Conservation (phyloP, 2,888 invertebrate genomes). For the Clostera curtula region DNA sequence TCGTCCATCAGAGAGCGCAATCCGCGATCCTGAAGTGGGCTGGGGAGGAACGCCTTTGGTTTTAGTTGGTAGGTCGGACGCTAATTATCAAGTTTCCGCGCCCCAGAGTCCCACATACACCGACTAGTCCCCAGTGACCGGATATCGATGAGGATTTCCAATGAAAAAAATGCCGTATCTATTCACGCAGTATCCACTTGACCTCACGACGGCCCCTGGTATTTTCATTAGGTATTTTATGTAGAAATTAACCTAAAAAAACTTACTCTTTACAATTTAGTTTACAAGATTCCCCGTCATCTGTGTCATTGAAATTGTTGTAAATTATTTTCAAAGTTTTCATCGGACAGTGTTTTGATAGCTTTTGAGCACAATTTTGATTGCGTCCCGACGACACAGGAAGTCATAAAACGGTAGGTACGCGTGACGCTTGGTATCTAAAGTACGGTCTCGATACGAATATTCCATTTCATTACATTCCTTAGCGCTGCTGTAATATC, state of each 20-base stretch:
- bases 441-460: slow-evolving; percentile 29
- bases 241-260: no score
- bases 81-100: no score
- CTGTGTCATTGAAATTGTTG: not conserved
- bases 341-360: slow-evolving; percentile 49
- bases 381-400: slow-evolving; percentile 48
- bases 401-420: slow-evolving; percentile 53
- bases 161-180: no score
- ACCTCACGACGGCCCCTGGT: slow-evolving; percentile 13
- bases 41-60: no score
- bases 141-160: no score
- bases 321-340: slow-evolving; percentile 44
- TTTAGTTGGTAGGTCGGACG: no score
- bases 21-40: no score
- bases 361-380: slow-evolving; percentile 44
- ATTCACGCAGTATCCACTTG: no score
- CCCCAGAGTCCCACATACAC: no score
- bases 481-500: slow-evolving; percentile 15
- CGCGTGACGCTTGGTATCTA: slow-evolving; percentile 27
- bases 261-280: slow-evolving; percentile 9
- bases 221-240: no score
- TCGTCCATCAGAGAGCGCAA: no score
- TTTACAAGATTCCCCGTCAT: slow-evolving; percentile 14
- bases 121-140: no score
- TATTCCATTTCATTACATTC: slow-evolving; percentile 30